Evolutionary conservation across 2,797 vertebrate genomes (phyloP).

Genomic region (Lutjanus campechanus): DNA sequence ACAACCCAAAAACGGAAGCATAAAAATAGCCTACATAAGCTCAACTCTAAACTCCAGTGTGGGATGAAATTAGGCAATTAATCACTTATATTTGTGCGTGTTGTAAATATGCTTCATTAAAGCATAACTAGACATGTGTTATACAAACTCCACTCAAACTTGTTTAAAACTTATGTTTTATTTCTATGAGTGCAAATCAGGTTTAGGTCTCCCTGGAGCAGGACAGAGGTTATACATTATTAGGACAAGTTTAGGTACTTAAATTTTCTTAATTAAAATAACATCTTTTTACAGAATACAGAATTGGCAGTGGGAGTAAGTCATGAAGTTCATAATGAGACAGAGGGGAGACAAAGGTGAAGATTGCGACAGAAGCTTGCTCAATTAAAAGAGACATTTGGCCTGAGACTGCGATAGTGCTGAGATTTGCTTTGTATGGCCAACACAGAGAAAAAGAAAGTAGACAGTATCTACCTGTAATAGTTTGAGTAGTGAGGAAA

Average conservation of each 20-base stretch:
- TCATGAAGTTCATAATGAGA: conserved; percentile 35
- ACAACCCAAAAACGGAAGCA: too few species aligned
- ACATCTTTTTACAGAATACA: not conserved
- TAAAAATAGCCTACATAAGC: too few species aligned
- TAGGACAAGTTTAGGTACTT: conserved; percentile 16
- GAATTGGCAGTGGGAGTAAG: conserved; percentile 3
- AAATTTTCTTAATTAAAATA: conserved; percentile 39
- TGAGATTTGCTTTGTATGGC: not conserved
- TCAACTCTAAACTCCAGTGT: not conserved
- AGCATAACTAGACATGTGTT: not conserved
- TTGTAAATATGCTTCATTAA: not conserved
- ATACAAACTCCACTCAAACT: not conserved
- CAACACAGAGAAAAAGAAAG: not conserved
- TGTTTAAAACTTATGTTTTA: not conserved
- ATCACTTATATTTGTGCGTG: not conserved
- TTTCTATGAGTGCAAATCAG: not conserved
- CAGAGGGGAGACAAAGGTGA: conserved; percentile 16
- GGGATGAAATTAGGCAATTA: not conserved
- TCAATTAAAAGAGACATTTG: conserved; percentile 35
- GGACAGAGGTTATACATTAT: conserved; percentile 10
- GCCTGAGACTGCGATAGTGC: not conserved
- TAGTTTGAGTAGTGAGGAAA: not conserved
- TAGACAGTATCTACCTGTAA: not conserved
- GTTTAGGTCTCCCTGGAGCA: not conserved
- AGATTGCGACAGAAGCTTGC: not conserved